A percentile compares a stretch with the other conserved stretches of the same genome.
These are phyloP conservation scores for Scolopax rusticola DNA, from an alignment of 2,797 vertebrate genomes.

Conservation along the genomic window DNA sequence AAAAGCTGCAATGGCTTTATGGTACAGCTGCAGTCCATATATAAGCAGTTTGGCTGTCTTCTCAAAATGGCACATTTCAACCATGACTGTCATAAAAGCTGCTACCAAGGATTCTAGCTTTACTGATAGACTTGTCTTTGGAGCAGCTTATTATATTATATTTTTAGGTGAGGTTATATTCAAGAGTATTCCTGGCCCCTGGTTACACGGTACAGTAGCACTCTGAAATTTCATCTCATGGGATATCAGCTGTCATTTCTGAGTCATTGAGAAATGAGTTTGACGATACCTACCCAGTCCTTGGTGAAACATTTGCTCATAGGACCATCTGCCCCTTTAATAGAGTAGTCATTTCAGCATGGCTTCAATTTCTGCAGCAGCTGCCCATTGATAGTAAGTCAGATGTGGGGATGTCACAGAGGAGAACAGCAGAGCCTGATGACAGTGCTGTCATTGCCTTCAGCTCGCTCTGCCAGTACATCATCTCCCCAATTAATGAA, in stretches of 20 bases:
- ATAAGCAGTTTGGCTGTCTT: constrained; percentile 43
- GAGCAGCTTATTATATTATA: background rate
- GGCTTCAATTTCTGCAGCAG: constrained; percentile 11
- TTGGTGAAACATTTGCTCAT: constrained; percentile 41
- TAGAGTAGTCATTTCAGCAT: constrained; percentile 38
- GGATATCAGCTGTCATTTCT: constrained; percentile 33
- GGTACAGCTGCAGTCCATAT: background rate
- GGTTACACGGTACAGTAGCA: background rate
- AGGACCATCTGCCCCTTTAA: constrained; percentile 55
- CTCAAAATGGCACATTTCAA: constrained; percentile 32
- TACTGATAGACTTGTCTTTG: background rate
- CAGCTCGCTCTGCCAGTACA: background rate
- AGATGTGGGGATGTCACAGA: background rate
- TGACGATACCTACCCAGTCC: constrained; percentile 14
- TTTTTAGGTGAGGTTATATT: constrained; percentile 22
- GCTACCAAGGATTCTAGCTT: constrained; percentile 4
- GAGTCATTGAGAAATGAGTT: constrained; percentile 24
- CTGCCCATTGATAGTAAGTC: constrained; percentile 11
- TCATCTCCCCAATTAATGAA: background rate
- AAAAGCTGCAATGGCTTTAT: constrained; percentile 1
- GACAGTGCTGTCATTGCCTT: background rate
- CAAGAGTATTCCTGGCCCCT: constrained; percentile 4
- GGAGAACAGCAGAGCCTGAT: background rate
- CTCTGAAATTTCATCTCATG: constrained; percentile 22
- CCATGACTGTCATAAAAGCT: constrained; percentile 21